Evolutionary conservation across 2,888 invertebrate genomes (phyloP), one percentile per base, ranked within the genome.

Genomic region (Amblyjoppa fuscipennis): DNA sequence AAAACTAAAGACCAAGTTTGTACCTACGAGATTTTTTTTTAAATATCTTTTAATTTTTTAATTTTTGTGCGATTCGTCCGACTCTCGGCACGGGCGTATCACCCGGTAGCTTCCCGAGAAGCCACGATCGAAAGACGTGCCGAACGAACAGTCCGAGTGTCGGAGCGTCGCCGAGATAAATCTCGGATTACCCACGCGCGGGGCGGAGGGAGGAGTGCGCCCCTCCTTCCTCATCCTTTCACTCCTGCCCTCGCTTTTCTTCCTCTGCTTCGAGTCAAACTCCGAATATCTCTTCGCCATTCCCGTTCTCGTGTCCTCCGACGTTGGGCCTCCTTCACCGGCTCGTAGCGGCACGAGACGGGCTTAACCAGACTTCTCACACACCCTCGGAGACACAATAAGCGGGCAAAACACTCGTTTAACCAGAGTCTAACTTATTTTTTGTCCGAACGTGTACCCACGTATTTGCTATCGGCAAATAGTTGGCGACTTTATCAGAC

Each of bases 151-250:
- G 87, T 89, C 89, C 80, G 85, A 87, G 86, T 89, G 90, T 90
- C 90, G 89, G 73, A 85, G 90, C 90, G 91, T 87, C 89, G 91
- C 88, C 89, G 90, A 92, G 92, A 93, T 93, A 93, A 93, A 93
- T 93, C 93, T 93, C 92, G 93, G 93, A 93, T 93, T 93, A 93
- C 91, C 91, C 61, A 59, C 71, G 82, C 79, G 82, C 84, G 41
- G 41, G 41, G 41, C 11, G 41, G 11, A 41, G 41, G 41, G 11
- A 41, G 41, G 11, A 41, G 41, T 70, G 74, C 74, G 81, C 87
- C 89, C 87, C 88, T 88, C 87, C 81, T 79, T 69, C 76, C 64
- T 61, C 84, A 81, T 87, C 87, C 88, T 83, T 88, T 82, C 85
- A 79, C 81, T 86, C 79, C 80, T 80, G 83, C 79, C 87, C 79